These are phyloP conservation scores for Hemibagrus guttatus DNA, from an alignment of 2,797 vertebrate species.

Conservation along the genomic window DNA sequence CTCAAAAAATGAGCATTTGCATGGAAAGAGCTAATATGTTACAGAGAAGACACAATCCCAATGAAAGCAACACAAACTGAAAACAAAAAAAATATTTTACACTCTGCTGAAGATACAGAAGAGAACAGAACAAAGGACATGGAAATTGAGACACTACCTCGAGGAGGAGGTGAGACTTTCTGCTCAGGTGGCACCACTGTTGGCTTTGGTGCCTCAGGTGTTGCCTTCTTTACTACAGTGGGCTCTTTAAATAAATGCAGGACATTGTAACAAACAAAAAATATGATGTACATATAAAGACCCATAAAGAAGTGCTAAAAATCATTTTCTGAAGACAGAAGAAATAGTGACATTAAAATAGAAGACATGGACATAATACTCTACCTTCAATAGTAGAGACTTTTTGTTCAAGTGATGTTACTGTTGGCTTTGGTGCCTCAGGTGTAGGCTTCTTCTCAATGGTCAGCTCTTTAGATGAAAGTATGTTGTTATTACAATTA, in stretches of 20 bases:
- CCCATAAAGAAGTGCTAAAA: background rate
- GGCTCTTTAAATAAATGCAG: slow-evolving; percentile 60
- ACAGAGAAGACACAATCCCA: too few relatives aligned
- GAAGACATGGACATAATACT: slow-evolving; percentile 39
- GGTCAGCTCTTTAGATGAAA: slow-evolving; percentile 67
- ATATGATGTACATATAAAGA: background rate
- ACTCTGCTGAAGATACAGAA: background rate
- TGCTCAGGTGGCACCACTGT: slow-evolving; percentile 36
- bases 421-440: slow-evolving; percentile 55
- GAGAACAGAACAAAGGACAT: background rate
- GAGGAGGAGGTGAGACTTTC: background rate
- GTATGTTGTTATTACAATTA: slow-evolving; percentile 44
- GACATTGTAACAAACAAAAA: slow-evolving; percentile 21
- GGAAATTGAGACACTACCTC: background rate
- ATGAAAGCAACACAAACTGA: background rate
- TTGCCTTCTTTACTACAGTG: slow-evolving; percentile 59
- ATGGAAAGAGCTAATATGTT: background rate
- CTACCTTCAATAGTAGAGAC: slow-evolving; percentile 81
- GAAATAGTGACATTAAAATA: slow-evolving; percentile 13
- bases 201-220: slow-evolving; percentile 49
- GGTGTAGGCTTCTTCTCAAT: slow-evolving; percentile 61
- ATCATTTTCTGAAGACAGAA: background rate
- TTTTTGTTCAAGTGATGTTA: slow-evolving; percentile 66
- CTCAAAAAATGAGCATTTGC: background rate
- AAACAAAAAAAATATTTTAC: background rate